These are phyloP conservation scores for Archaeoteleia sp. DNA, from an alignment of 2,888 invertebrate genomes.

Conservation along the genomic window DNA sequence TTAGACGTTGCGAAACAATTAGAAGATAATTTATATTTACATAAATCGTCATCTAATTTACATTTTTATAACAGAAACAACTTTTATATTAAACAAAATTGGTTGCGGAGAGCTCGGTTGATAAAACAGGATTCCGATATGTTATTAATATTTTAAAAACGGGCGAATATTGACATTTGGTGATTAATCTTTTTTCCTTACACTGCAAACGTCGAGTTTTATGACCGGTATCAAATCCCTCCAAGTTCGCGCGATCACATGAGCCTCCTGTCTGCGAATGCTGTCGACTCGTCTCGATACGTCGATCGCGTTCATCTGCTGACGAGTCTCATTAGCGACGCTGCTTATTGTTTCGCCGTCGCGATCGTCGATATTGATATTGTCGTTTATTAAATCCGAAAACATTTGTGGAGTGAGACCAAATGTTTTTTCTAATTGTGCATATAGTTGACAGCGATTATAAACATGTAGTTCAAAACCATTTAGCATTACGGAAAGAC, in stretches of 20 bases:
- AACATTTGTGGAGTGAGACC: constrained; percentile 88
- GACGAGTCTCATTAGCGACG: constrained; percentile 64
- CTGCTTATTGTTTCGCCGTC: constrained; percentile 66
- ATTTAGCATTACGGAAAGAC: constrained; percentile 92
- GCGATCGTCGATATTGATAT: constrained; percentile 64
- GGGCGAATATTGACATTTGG: too few species aligned
- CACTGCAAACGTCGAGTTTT: constrained; percentile 93
- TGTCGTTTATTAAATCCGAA: constrained; percentile 77
- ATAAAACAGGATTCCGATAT: too few species aligned
- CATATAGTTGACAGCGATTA: constrained; percentile 92
- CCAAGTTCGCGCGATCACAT: constrained; percentile 91
- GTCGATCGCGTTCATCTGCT: constrained; percentile 69
- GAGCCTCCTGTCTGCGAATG: constrained; percentile 82
- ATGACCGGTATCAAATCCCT: constrained; percentile 97
- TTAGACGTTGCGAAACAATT: too few species aligned
- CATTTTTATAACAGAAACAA: too few species aligned
- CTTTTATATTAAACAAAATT: too few species aligned
- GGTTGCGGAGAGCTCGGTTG: too few species aligned
- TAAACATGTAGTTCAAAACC: constrained; percentile 97
- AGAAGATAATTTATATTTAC: too few species aligned
- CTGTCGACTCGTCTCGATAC: constrained; percentile 71
- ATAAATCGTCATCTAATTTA: too few species aligned
- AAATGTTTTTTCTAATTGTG: constrained; percentile 90
- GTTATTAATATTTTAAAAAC: too few species aligned
- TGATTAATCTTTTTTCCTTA: too few species aligned